phyloP scores from a whole-genome alignment of 2,113 vertebrate genomes.

The Gila orcuttii region DNA sequence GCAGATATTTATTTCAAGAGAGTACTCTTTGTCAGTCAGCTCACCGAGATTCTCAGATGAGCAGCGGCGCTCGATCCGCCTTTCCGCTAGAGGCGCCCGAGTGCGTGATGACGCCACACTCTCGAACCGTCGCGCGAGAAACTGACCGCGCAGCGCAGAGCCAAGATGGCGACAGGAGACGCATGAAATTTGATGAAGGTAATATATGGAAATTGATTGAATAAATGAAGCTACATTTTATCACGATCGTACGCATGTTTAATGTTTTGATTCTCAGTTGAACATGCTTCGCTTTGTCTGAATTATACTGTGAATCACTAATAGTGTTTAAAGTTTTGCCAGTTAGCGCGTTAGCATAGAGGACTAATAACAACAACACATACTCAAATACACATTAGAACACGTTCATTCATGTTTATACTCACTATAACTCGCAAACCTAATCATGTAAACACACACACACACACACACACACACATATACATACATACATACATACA shows the following conservation, averaged over 20 bases:
- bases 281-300: background rate
- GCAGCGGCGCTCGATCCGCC: background rate
- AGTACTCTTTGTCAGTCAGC: background rate
- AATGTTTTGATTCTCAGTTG: background rate
- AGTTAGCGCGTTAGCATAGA: background rate
- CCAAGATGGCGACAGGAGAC: constrained; percentile 53
- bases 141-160: background rate
- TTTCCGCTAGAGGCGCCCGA: constrained; percentile 44
- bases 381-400: background rate
- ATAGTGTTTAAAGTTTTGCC: background rate
- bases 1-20: background rate
- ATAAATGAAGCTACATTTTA: background rate
- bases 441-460: background rate
- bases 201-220: constrained; percentile 23
- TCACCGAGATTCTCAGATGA: background rate
- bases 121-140: background rate
- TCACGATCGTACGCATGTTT: background rate
- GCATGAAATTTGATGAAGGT: constrained; percentile 56
- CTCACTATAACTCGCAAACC: background rate
- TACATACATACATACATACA: too few relatives aligned
- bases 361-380: background rate
- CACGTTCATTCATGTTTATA: background rate
- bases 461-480: too few relatives aligned
- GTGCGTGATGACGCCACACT: background rate
- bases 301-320: background rate